phyloP scores from a whole-genome alignment of 2,888 invertebrate species.

The Lampropteryx suffumata region DNA sequence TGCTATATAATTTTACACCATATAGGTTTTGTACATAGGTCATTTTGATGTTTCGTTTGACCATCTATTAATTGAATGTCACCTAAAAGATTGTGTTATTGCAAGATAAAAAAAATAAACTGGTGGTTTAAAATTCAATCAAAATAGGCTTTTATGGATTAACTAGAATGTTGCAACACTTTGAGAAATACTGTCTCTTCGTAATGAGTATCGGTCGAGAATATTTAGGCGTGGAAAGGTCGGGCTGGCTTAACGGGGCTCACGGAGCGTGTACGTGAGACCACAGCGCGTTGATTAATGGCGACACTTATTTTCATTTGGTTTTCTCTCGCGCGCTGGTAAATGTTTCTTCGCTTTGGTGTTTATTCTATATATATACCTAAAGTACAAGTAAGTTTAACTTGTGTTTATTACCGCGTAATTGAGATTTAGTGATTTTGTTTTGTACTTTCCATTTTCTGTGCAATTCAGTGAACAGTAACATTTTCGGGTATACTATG shows the following conservation, averaged over 20 bases:
- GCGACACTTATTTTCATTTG: slow-evolving; percentile 63
- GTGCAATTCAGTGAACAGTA: too few relatives aligned
- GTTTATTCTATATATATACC: not conserved
- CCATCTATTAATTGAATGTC: too few relatives aligned
- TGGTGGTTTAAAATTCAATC: too few relatives aligned
- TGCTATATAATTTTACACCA: too few relatives aligned
- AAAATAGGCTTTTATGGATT: not conserved
- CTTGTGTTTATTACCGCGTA: too few relatives aligned
- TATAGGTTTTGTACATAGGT: too few relatives aligned
- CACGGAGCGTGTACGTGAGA: slow-evolving; percentile 46
- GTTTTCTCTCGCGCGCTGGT: slow-evolving; percentile 35
- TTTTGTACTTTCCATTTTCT: too few relatives aligned
- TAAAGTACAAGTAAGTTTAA: too few relatives aligned
- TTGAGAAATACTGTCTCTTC: slow-evolving; percentile 21
- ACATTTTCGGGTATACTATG: too few relatives aligned
- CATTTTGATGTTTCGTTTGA: too few relatives aligned
- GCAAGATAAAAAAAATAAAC: too few relatives aligned
- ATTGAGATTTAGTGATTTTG: not conserved
- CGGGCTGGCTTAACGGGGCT: slow-evolving; percentile 35
- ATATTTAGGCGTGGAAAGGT: slow-evolving; percentile 37
- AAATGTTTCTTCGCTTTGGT: slow-evolving; percentile 20
- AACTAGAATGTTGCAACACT: not conserved
- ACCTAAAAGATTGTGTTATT: too few relatives aligned
- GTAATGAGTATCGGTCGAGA: slow-evolving; percentile 41
- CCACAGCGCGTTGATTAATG: slow-evolving; percentile 60